These are phyloP conservation scores for Aquatica leii DNA, from an alignment of 2,888 invertebrate genomes.

Conservation along the genomic window DNA sequence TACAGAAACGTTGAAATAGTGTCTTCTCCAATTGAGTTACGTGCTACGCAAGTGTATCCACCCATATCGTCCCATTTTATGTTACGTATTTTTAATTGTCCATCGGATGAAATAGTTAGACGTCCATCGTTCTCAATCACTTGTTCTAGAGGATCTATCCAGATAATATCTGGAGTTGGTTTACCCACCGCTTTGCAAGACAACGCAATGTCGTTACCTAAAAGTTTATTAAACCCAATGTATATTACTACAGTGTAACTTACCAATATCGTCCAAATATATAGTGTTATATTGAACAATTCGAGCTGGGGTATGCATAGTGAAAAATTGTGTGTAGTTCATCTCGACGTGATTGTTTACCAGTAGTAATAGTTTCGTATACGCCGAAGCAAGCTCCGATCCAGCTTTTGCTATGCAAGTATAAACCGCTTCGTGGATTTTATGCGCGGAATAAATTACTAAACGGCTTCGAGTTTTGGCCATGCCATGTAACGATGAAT, in stretches of 20 bases:
- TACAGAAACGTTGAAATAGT: constrained; percentile 76
- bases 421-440: constrained; percentile 72
- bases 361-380: constrained; percentile 67
- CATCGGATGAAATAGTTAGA: constrained; percentile 68
- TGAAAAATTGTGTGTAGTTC: constrained; percentile 55
- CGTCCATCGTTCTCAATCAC: constrained; percentile 59
- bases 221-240: background rate
- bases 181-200: constrained; percentile 75
- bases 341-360: constrained; percentile 58
- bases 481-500: constrained; percentile 63
- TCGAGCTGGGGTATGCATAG: constrained; percentile 53
- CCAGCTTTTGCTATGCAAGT: constrained; percentile 79
- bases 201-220: constrained; percentile 69
- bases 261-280: constrained; percentile 58
- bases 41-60: constrained; percentile 77
- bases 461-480: constrained; percentile 75
- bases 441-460: constrained; percentile 73
- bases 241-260: constrained; percentile 22
- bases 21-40: constrained; percentile 72
- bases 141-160: constrained; percentile 70
- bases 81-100: constrained; percentile 76
- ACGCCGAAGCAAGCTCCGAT: constrained; percentile 65
- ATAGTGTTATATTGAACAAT: constrained; percentile 57
- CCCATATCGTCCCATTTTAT: constrained; percentile 87
- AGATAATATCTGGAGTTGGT: constrained; percentile 70